Base-by-base conservation (phyloP, 2,113 vertebrate species). In the Scomber scombrus region DNA sequence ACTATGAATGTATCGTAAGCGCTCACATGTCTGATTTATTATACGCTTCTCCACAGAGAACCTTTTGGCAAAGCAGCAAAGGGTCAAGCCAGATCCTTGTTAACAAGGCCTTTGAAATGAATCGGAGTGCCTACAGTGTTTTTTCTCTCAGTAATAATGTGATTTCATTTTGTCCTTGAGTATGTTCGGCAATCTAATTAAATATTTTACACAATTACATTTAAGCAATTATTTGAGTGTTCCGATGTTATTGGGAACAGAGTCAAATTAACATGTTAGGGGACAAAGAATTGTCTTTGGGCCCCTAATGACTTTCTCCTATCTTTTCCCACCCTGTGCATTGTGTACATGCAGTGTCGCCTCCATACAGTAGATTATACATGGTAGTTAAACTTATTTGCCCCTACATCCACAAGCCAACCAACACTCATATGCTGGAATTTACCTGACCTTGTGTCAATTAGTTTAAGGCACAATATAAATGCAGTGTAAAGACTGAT, bases 71-170 rank as follows among this genome's bases (percentile, higher is more conserved):
- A 29, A 75, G 74, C 68, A 52, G 56, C 78, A 69, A 40, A 69
- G 21, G 65, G 73, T 78, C 66, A 78, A 46, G 47, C 23, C 14
- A n/a, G 40, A 75, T 77, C 34, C 70, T 83, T 70, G 72, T 85
- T 85, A 85, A 85, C 70, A 51, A 81, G 56, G 50, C 58, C 58
- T 81, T 81, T 74, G 43, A 62, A 75, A 67, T 50, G 5, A 78
- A 19, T 75, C 54, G n/a, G n/a, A 80, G 47, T 60, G 45, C 34
- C 21, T 46, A 11, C 56, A 62, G 50, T 77, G 54, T 79, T 76
- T 88, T 26, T 80, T 40, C 23, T 66, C n/a, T 69, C 49, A n/a
- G 52, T 29, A 43, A 71, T 57, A 19, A 64, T 52, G 45, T 19
- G 1, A 57, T 50, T 57, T 56, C 1, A 23, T 69, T 85, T 77